phyloP scores from a whole-genome alignment of 2,888 invertebrate species.

The Nymphalis c-album region DNA sequence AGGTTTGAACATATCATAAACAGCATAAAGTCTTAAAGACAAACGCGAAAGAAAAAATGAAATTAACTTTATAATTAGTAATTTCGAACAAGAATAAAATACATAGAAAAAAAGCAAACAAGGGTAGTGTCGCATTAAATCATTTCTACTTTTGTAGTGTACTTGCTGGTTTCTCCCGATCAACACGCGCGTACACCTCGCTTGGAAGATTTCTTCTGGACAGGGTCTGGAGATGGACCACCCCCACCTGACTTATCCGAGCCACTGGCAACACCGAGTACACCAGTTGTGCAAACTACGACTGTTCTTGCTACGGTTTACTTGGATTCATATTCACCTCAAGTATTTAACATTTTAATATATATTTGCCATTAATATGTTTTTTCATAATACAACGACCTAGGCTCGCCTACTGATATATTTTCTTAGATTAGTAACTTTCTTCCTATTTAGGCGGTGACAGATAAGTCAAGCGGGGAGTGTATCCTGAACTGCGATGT shows the following conservation, averaged over 20 bases:
- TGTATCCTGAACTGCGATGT: constrained; percentile 79
- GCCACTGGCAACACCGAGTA: constrained; percentile 60
- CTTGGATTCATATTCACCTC: constrained; percentile 79
- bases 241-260: constrained; percentile 79
- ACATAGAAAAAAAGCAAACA: too few relatives aligned
- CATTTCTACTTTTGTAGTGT: constrained; percentile 51
- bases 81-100: too few relatives aligned
- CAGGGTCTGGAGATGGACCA: constrained; percentile 91
- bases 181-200: constrained; percentile 76
- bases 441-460: constrained; percentile 63
- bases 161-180: constrained; percentile 67
- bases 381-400: too few relatives aligned
- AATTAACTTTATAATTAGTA: too few relatives aligned
- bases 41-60: too few relatives aligned
- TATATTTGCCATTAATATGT: too few relatives aligned
- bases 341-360: constrained; percentile 47
- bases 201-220: constrained; percentile 94
- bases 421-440: neutral
- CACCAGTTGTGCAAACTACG: constrained; percentile 83
- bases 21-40: too few relatives aligned
- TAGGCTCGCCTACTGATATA: neutral
- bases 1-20: too few relatives aligned
- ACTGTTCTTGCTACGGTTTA: constrained; percentile 87
- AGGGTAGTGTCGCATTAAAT: too few relatives aligned
- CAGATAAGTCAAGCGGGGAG: constrained; percentile 74